Evolutionary conservation across 2,113 vertebrate genomes (phyloP).

Genomic region (Pterocles burchelli): DNA sequence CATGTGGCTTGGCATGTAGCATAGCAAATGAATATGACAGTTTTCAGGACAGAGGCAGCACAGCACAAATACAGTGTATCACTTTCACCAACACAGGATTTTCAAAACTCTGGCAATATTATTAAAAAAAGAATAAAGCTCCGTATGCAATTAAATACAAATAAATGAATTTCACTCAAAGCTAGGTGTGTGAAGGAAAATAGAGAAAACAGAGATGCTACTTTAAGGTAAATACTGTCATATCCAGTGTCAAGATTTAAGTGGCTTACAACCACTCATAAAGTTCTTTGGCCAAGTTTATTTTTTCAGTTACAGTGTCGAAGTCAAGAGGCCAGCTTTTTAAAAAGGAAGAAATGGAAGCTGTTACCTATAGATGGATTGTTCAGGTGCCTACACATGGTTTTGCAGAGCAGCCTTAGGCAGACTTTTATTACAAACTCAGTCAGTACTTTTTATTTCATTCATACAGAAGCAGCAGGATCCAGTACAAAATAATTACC

Average conservation of each 20-base stretch:
- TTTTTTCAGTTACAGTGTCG: background rate
- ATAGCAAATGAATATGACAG: background rate
- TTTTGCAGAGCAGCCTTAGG: background rate
- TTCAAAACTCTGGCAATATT: background rate
- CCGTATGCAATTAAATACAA: constrained; percentile 3
- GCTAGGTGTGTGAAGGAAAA: background rate
- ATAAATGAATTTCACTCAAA: background rate
- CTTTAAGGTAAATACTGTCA: background rate
- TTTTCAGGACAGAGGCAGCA: background rate
- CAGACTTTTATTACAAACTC: background rate
- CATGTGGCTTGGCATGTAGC: background rate
- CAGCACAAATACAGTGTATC: background rate
- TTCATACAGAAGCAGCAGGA: background rate
- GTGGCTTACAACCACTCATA: background rate
- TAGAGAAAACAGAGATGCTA: background rate
- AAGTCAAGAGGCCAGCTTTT: background rate
- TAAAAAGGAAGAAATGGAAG: background rate
- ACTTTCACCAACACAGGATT: background rate
- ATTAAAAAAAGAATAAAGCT: constrained; percentile 3
- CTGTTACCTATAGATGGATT: background rate
- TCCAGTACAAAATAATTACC: background rate
- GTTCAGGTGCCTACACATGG: background rate
- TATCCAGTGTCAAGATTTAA: background rate
- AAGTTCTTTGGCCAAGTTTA: background rate
- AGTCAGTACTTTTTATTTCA: background rate